Percentiles rank a stretch among this genome's conserved stretches.
Conservation (phyloP, 2,113 vertebrate species). For the Gracilinanus agilis region DNA sequence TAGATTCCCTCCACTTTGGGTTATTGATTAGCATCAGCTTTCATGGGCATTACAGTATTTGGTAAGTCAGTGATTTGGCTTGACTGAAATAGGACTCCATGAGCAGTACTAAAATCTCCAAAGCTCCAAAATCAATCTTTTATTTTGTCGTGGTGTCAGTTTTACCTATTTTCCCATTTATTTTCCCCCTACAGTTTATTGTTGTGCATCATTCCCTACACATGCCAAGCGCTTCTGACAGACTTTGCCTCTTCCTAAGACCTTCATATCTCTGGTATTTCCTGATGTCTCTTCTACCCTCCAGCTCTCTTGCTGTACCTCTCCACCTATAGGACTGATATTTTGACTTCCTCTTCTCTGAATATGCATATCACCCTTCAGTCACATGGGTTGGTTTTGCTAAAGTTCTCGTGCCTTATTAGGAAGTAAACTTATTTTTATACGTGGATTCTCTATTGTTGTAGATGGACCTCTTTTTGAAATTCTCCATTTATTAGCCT, state of each 20-base stretch:
- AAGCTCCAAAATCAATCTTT: neutral
- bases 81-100: neutral
- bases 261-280: slow-evolving; percentile 78
- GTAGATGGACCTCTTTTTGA: slow-evolving; percentile 33
- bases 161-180: slow-evolving; percentile 73
- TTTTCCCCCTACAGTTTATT: slow-evolving; percentile 90
- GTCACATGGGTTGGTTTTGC: slow-evolving; percentile 68
- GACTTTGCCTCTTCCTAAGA: slow-evolving; percentile 79
- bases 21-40: neutral
- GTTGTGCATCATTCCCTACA: slow-evolving; percentile 94
- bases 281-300: slow-evolving; percentile 79
- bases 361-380: slow-evolving; percentile 64
- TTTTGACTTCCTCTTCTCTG: slow-evolving; percentile 71
- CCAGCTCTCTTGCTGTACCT: slow-evolving; percentile 74
- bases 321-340: slow-evolving; percentile 64
- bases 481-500: slow-evolving; percentile 5
- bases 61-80: fast-evolving
- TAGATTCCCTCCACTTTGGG: neutral
- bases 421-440: slow-evolving; percentile 54
- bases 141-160: slow-evolving; percentile 11
- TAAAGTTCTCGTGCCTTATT: slow-evolving; percentile 59
- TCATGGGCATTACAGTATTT: neutral
- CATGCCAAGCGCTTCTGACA: slow-evolving; percentile 90
- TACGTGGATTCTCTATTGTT: slow-evolving; percentile 55
- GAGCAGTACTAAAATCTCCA: neutral